Evolutionary conservation across 2,797 vertebrate genomes (phyloP).

Genomic region (Crenichthys baileyi): DNA sequence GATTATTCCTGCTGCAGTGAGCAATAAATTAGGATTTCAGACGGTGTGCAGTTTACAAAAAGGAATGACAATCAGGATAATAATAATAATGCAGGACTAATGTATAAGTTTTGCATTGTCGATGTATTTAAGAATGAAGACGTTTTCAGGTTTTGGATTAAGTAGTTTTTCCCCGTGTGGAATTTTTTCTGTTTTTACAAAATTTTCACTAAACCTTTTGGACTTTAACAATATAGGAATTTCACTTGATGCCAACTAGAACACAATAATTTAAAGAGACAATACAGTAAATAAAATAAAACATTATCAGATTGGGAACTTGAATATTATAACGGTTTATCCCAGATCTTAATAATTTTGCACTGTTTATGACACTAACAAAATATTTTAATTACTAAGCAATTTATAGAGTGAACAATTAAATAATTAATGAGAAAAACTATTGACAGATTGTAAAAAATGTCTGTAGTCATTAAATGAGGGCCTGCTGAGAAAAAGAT

Average conservation of each 20-base stretch:
- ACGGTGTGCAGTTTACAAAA: not conserved
- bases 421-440: constrained; percentile 7
- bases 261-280: not conserved
- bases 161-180: not conserved
- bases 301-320: not conserved
- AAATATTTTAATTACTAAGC: constrained; percentile 10
- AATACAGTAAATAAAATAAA: not conserved
- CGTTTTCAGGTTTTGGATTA: not conserved
- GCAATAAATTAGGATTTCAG: constrained; percentile 3
- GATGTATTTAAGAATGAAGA: not conserved
- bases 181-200: not conserved
- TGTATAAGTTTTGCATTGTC: not conserved
- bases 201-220: not conserved
- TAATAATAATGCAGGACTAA: not conserved
- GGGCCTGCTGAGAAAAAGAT: not conserved
- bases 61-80: not conserved
- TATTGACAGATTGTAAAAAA: constrained; percentile 4
- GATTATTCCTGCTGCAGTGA: not conserved
- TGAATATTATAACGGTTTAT: too few species aligned
- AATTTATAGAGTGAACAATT: constrained; percentile 7
- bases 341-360: not conserved
- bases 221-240: not conserved
- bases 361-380: not conserved
- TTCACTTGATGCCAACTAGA: not conserved
- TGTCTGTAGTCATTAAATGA: not conserved